Percentiles rank a stretch among this genome's conserved stretches.
Evolutionary conservation across 2,113 vertebrate genomes (phyloP).

Genomic region (Chloroceryle aenea): DNA sequence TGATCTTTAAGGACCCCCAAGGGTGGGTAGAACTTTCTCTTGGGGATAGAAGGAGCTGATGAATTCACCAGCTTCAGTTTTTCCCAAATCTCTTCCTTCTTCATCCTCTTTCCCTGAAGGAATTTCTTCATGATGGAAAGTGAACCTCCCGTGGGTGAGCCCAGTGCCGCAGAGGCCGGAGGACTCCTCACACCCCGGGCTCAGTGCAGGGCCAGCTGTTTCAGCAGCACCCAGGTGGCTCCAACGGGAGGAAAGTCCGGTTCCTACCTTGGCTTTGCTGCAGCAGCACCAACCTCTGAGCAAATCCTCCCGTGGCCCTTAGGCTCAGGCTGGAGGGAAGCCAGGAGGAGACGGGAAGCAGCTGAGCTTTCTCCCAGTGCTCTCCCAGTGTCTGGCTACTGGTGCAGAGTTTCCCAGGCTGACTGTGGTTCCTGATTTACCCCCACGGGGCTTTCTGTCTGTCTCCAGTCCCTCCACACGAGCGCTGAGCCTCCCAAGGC

Average conservation of each 20-base stretch:
- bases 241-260: neutral
- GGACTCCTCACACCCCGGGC: neutral
- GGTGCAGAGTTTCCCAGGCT: accelerated
- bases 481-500: neutral
- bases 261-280: neutral
- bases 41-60: neutral
- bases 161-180: neutral
- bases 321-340: accelerated
- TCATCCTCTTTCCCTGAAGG: conserved; percentile 4
- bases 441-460: neutral
- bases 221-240: neutral
- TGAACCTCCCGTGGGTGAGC: neutral
- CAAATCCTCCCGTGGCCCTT: accelerated
- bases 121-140: conserved; percentile 16
- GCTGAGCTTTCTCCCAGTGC: accelerated
- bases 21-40: neutral
- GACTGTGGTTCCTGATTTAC: accelerated
- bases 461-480: neutral
- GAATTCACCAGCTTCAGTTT: neutral
- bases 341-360: neutral
- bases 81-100: conserved; percentile 13
- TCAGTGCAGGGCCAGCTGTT: accelerated
- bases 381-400: neutral
- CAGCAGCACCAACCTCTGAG: neutral
- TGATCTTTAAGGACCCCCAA: neutral